Evolutionary conservation across 92 coral and sea anemone species (phyloP).

Genomic region (Epizoanthus stellaris): DNA sequence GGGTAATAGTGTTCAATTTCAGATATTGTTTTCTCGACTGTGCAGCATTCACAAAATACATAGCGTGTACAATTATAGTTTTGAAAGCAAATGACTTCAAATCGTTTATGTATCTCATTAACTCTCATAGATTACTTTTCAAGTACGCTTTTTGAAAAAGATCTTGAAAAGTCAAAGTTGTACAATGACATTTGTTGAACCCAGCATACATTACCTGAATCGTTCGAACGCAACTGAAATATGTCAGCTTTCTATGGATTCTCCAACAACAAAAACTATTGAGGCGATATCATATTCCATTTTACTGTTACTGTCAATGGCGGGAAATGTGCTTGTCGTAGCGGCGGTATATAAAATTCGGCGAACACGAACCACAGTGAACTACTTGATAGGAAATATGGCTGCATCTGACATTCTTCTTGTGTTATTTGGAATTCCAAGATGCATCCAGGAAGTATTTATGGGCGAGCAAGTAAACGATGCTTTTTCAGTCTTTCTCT

Average conservation of each 20-base stretch:
- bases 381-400: neutral
- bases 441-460: conserved; percentile 3
- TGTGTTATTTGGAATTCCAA: neutral
- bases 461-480: conserved; percentile 15
- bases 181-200: neutral
- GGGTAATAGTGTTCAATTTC: neutral
- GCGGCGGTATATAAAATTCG: neutral
- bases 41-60: neutral
- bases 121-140: neutral
- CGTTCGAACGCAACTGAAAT: neutral
- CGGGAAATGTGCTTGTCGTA: neutral
- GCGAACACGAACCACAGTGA: neutral
- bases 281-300: conserved; percentile 3
- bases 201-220: neutral
- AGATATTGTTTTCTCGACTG: neutral
- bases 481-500: conserved; percentile 7
- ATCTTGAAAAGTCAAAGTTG: neutral
- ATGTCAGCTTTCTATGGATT: neutral
- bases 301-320: neutral
- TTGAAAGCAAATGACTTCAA: neutral
- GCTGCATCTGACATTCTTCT: conserved; percentile 5
- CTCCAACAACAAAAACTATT: neutral
- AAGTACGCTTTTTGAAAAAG: neutral
- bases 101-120: neutral
- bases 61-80: neutral